Conservation (phyloP, 2,888 invertebrate genomes). For the Eupsilia transversa region DNA sequence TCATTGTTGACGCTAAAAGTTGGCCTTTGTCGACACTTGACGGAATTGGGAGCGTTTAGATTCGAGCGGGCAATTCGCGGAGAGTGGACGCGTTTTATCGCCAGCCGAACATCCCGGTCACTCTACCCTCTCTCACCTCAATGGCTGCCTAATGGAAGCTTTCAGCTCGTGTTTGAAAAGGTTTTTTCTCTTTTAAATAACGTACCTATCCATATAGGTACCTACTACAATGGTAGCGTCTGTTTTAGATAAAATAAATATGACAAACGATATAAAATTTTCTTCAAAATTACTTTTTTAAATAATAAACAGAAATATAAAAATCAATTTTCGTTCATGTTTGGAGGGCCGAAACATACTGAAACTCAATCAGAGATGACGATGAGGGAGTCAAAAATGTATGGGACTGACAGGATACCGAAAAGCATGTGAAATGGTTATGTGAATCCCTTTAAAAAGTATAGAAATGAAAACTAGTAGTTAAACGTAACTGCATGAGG, state of each 20-base stretch:
- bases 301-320: not conserved
- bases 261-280: not conserved
- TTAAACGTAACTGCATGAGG: not conserved
- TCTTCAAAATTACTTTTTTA: not conserved
- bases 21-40: conserved; percentile 88
- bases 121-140: conserved; percentile 78
- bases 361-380: not conserved
- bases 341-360: not conserved
- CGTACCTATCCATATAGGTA: conserved; percentile 49
- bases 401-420: not conserved
- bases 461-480: not conserved
- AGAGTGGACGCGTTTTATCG: conserved; percentile 84
- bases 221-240: conserved; percentile 2
- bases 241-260: conserved; percentile 20
- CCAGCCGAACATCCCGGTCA: conserved; percentile 69
- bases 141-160: conserved; percentile 79
- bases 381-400: not conserved
- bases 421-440: not conserved
- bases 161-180: conserved; percentile 75
- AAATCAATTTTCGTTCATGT: not conserved
- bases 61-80: conserved; percentile 87
- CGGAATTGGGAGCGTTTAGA: conserved; percentile 90
- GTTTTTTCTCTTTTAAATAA: conserved; percentile 70
- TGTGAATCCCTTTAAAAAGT: not conserved
- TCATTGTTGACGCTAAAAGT: conserved; percentile 89